phyloP scores from a whole-genome alignment of 2,797 vertebrate species.

The Lithobates sylvaticus region DNA sequence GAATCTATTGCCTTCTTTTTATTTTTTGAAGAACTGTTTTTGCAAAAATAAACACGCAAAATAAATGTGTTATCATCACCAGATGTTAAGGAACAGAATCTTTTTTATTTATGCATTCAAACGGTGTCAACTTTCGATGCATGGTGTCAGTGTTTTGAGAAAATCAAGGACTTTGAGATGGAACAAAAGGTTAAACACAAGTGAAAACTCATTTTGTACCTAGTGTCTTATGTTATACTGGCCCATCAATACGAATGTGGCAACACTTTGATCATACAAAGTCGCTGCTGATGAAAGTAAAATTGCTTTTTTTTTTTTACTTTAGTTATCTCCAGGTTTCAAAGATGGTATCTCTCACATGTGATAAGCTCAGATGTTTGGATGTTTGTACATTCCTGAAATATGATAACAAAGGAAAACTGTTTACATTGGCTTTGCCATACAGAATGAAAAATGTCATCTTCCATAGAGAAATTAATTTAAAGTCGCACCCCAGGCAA shows the following conservation, averaged over 20 bases:
- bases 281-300: conserved; percentile 57
- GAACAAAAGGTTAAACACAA: conserved; percentile 61
- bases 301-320: conserved; percentile 51
- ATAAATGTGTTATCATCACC: background rate
- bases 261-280: conserved; percentile 58
- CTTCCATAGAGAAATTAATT: background rate
- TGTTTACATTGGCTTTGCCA: background rate
- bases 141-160: conserved; percentile 35
- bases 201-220: conserved; percentile 55
- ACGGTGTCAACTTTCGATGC: conserved; percentile 9
- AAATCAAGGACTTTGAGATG: conserved; percentile 46
- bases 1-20: background rate
- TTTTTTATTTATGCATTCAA: conserved; percentile 9
- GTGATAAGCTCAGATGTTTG: conserved; percentile 24
- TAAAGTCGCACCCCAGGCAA: background rate
- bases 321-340: conserved; percentile 41
- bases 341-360: conserved; percentile 33
- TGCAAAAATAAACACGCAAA: background rate
- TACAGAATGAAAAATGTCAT: background rate
- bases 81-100: conserved; percentile 15
- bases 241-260: conserved; percentile 48
- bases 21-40: background rate
- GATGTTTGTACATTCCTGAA: conserved; percentile 29
- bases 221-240: conserved; percentile 45
- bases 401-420: conserved; percentile 36